Evolutionary conservation across 2,113 vertebrate species (phyloP), one percentile per base, ranked within the genome.

Genomic region (Entomyzon cyanotis): DNA sequence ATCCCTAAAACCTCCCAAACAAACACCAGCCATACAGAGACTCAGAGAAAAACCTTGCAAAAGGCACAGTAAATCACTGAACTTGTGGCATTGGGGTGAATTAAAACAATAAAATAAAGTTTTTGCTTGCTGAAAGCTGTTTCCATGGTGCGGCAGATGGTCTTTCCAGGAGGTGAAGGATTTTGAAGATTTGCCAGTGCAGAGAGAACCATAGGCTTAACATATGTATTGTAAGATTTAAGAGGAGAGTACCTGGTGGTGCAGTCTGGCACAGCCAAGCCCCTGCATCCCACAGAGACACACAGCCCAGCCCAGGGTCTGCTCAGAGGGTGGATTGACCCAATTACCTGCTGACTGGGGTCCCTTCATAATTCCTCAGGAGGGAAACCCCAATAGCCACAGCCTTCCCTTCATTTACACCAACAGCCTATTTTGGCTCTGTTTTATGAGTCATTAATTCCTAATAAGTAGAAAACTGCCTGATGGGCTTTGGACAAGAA

Each of bases 381-480:
- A 75, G 62, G 80, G 63, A 82, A 80, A 46, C 50, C 69, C 88
- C 76, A 64, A 15, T 3, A 68, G 46, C 1, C 65, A 18, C 78
- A 87, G 64, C 25, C n/a, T 62, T 80, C 76, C 89, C 65, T 60
- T 64, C 91, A 16, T 9, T 53, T 74, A 58, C 81, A 63, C 87
- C 30, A 67, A 28, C 73, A 84, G 85, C 62, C 73, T 64, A 10
- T 50, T 65, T 91, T 33, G 50, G 62, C 74, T 82, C 63, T 25
- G 65, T 1, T 95, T 82, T 67, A 87, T 71, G 94, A 95, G 81
- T 85, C 94, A 95, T 95, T 97, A 85, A 94, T 53, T 93, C 93
- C 96, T 94, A 94, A 87, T 88, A 65, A 96, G 84, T 65, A 97
- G 82, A 89, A 96, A 96, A 84, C 69, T 41, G 62, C 87, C 39